phyloP scores from a whole-genome alignment of 2,888 invertebrate genomes.

The Lochmaea crataegi region DNA sequence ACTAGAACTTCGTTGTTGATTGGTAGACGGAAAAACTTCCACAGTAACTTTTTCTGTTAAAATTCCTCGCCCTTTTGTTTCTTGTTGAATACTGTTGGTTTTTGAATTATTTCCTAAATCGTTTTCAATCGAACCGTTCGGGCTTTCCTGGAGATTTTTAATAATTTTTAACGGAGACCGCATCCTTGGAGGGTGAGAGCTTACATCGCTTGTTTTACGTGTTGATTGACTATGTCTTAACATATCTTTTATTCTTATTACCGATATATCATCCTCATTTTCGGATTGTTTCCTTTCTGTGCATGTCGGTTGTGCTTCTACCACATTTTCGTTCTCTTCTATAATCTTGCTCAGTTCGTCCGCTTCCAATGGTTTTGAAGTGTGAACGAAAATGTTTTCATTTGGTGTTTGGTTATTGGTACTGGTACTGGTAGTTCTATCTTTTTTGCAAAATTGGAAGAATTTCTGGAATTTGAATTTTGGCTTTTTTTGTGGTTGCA shows the following conservation, averaged over 20 bases:
- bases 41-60: neutral
- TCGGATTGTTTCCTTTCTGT: neutral
- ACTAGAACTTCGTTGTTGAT: neutral
- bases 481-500: neutral
- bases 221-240: neutral
- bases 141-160: neutral
- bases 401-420: neutral
- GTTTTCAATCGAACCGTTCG: no score
- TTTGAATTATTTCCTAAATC: neutral
- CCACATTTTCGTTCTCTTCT: neutral
- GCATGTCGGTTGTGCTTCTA: neutral
- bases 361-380: slow-evolving; percentile 7
- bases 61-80: neutral
- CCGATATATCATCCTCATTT: neutral
- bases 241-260: neutral
- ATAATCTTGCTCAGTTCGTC: neutral
- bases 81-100: neutral
- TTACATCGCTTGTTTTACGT: neutral
- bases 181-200: neutral
- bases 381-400: neutral
- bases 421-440: neutral
- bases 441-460: slow-evolving; percentile 7
- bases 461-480: neutral
- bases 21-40: neutral
- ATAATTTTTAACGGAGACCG: neutral